Conservation (phyloP, 2,797 vertebrate species). For the Pangasius djambal region DNA sequence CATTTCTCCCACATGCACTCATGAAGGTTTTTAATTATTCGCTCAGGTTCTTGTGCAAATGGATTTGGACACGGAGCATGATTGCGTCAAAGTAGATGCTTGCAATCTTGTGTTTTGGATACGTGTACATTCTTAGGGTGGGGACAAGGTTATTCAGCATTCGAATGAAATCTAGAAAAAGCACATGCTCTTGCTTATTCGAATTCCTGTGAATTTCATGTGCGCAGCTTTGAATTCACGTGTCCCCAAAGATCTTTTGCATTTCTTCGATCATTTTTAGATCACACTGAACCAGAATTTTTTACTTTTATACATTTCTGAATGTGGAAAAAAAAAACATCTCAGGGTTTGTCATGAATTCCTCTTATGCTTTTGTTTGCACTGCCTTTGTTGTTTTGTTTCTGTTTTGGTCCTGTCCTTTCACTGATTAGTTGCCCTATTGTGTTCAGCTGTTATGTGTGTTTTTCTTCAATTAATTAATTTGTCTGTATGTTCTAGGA, state of each 20-base stretch:
- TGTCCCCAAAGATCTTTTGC: neutral
- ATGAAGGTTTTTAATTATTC: conserved; percentile 36
- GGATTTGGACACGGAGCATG: neutral
- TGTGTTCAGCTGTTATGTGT: neutral
- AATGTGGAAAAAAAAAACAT: neutral
- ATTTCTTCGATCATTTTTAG: neutral
- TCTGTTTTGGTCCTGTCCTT: neutral
- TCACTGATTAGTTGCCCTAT: neutral
- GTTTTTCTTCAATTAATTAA: neutral
- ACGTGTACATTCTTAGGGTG: neutral
- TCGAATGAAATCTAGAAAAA: neutral
- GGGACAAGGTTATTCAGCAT: neutral
- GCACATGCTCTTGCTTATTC: neutral
- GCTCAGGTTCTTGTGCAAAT: conserved; percentile 13
- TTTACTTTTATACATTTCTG: neutral
- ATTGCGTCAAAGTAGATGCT: neutral
- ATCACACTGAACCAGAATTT: neutral
- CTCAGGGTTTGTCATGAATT: neutral
- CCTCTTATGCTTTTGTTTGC: neutral
- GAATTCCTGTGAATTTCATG: neutral
- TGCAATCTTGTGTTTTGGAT: neutral
- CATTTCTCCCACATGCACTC: conserved; percentile 19
- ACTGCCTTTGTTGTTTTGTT: neutral
- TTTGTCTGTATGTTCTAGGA: neutral
- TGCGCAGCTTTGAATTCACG: neutral